Percentiles rank a stretch among this genome's conserved stretches.
Evolutionary conservation across 2,888 invertebrate genomes (phyloP).

Genomic region (Pyrrhopygopsis socrates): DNA sequence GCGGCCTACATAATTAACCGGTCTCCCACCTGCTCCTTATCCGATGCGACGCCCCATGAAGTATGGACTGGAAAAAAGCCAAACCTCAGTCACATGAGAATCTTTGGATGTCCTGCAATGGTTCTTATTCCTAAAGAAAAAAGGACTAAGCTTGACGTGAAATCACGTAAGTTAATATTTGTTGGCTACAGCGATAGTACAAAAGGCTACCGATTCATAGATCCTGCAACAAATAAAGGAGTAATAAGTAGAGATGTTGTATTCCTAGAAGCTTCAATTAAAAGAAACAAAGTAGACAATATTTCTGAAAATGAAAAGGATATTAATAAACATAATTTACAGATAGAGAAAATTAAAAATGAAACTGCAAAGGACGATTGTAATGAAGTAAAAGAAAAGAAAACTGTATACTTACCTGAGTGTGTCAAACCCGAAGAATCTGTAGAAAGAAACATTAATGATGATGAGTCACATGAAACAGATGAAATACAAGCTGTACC

Average conservation of each 20-base stretch:
- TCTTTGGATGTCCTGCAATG: constrained; percentile 89
- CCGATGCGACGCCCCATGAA: constrained; percentile 87
- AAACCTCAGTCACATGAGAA: constrained; percentile 86
- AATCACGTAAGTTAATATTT: constrained; percentile 84
- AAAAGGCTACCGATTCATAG: constrained; percentile 77
- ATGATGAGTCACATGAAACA: no score
- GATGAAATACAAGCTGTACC: no score
- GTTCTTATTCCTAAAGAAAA: constrained; percentile 88
- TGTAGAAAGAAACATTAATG: no score
- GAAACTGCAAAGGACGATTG: no score
- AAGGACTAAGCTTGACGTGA: constrained; percentile 86
- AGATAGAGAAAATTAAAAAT: no score
- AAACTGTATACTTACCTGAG: no score
- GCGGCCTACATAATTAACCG: constrained; percentile 72
- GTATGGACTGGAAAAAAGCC: constrained; percentile 87
- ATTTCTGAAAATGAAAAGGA: no score
- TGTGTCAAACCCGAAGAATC: no score
- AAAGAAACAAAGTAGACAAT: background rate
- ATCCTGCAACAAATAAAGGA: constrained; percentile 33
- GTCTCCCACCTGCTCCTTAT: constrained; percentile 49
- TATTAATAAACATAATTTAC: no score
- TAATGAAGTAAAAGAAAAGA: no score
- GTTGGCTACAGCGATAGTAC: constrained; percentile 86
- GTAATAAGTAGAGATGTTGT: constrained; percentile 29
- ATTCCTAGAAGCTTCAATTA: background rate